Evolutionary conservation across 1,140 invertebrate genomes (phyloP).

Genomic region (Ceratosolen fusciceps): DNA sequence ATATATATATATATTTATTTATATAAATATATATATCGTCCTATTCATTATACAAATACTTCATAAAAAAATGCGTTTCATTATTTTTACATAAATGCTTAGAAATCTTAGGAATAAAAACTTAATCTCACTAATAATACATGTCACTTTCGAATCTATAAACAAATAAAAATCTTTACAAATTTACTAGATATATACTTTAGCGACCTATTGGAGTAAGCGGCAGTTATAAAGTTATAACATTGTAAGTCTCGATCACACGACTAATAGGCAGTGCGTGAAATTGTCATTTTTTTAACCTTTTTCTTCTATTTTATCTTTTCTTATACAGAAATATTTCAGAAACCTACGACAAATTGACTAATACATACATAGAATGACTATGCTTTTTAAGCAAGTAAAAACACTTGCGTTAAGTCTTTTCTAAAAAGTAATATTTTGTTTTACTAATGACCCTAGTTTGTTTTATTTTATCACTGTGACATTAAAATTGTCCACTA

Average conservation of each 20-base stretch:
- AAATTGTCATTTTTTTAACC: neutral
- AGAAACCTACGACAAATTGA: slow-evolving; percentile 47
- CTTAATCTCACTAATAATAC: slow-evolving; percentile 42
- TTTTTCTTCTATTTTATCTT: neutral
- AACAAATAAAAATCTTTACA: slow-evolving; percentile 43
- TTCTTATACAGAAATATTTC: slow-evolving; percentile 22
- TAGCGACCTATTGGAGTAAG: slow-evolving; percentile 39
- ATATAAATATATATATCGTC: neutral
- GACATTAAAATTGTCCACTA: slow-evolving; percentile 45
- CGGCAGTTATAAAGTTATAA: slow-evolving; percentile 43
- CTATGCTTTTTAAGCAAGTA: slow-evolving; percentile 43
- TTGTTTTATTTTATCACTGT: slow-evolving; percentile 45
- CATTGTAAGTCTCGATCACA: slow-evolving; percentile 28
- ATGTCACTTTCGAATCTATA: slow-evolving; percentile 26
- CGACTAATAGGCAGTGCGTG: slow-evolving; percentile 35
- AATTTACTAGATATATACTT: slow-evolving; percentile 39
- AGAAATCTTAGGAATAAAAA: slow-evolving; percentile 35
- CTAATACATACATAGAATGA: slow-evolving; percentile 45
- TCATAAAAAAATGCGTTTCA: slow-evolving; percentile 11
- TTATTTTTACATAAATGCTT: slow-evolving; percentile 36
- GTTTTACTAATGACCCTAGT: slow-evolving; percentile 36
- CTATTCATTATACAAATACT: slow-evolving; percentile 24
- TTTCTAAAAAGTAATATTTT: slow-evolving; percentile 44
- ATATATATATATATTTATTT: too few species aligned
- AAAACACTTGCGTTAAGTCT: slow-evolving; percentile 39